Base-by-base conservation (phyloP, 2,113 vertebrate species). In the Cathartes aura region DNA sequence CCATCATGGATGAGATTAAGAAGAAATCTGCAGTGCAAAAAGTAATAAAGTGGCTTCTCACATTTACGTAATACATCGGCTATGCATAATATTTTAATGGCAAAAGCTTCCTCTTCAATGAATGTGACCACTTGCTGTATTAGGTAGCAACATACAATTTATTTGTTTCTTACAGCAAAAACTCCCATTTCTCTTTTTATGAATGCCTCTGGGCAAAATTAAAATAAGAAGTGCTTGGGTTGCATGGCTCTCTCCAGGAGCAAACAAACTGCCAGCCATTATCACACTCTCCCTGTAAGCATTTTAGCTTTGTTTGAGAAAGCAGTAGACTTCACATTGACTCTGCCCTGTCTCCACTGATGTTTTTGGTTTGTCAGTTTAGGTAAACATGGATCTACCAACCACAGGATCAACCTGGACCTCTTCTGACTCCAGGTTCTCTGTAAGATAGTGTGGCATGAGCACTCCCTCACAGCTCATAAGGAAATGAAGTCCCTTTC, bases 371-470 rank as follows among this genome's bases (percentile, higher is more conserved):
- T 48, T 29, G 6, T 30, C 34, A 38, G 5, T 23, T 45, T 6
- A 42, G 27, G 36, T 16, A 64, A 11, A 7, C 1, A 3, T 2
- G 42, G 38, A 34, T 45, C 60, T 68, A 59, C 6, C 14, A 14
- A 30, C 6, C 34, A 58, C 34, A 32, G 38, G 27, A 45, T 45
- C 17, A 24, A 3, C 9, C 10, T 43, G 34, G 16, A 8, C 11
- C 26, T 80, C 24, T 70, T 48, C 32, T 48, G 81, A 43, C 14
- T 19, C 8, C n/a, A 67, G 58, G 32, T n/a, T 72, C n/a, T 55
- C 12, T 40, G 12, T 26, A 42, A 73, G 52, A 13, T 2, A 75
- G 30, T 0, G 1, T 16, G 36, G 3, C 5, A 10, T 0, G 8
- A 76, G 36, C 23, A 5, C 20, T 32, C 27, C 15, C 15, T 66